These are phyloP conservation scores for Ceratoteleas bidentatus DNA, from an alignment of 1,140 invertebrate species.

Conservation along the genomic window DNA sequence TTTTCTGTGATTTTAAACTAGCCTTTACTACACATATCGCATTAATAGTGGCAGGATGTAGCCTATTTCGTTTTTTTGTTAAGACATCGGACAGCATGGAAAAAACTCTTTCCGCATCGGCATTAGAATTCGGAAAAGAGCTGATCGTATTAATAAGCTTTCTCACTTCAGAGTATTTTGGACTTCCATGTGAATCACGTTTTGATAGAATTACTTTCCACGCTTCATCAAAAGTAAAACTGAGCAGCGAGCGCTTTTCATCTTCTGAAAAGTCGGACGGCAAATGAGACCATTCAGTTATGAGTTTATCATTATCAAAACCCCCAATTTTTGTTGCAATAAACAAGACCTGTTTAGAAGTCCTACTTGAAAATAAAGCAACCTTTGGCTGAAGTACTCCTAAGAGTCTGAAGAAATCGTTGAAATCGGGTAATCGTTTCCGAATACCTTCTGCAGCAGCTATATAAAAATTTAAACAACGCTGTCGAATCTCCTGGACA, in stretches of 20 bases:
- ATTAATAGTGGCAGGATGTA: constrained; percentile 1
- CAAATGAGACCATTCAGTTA: constrained; percentile 14
- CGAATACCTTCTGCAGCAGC: constrained; percentile 28
- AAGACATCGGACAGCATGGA: constrained; percentile 29
- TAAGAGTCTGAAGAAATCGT: constrained; percentile 11
- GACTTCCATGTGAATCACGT: not conserved
- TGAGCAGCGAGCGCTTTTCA: not conserved
- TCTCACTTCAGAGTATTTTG: not conserved
- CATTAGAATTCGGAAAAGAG: constrained; percentile 43
- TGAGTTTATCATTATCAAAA: constrained; percentile 8
- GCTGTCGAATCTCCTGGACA: not conserved
- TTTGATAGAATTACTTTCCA: constrained; percentile 16
- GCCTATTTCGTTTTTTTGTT: constrained; percentile 35
- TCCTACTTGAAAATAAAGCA: not conserved
- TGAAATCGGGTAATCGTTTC: constrained; percentile 22
- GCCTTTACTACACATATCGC: constrained; percentile 23
- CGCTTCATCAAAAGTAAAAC: constrained; percentile 13
- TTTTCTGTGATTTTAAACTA: constrained; percentile 8
- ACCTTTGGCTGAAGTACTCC: not conserved
- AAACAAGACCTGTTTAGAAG: constrained; percentile 5
- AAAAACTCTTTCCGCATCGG: constrained; percentile 38
- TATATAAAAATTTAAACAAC: constrained; percentile 42
- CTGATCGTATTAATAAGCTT: constrained; percentile 6
- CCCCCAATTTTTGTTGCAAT: constrained; percentile 27
- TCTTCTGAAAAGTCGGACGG: not conserved